Evolutionary conservation across 1,140 invertebrate genomes (phyloP), one percentile per base, ranked within the genome.

Genomic region (Rhysida immarginata): DNA sequence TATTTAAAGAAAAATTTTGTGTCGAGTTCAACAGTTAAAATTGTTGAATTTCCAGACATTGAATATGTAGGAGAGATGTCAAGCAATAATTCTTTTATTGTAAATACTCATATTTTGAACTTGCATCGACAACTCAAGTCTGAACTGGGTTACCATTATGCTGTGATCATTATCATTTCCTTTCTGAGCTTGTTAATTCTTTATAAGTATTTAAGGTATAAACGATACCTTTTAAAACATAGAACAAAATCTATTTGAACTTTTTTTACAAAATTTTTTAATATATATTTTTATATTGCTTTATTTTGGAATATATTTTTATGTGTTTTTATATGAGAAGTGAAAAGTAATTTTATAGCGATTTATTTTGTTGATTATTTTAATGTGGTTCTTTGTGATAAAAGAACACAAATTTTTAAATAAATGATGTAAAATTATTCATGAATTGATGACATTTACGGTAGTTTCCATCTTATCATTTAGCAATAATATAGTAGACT

Each of bases 131-230:
- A 51, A 11, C 23, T 45, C 2, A 41, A 27, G 29, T 51, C 20
- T 11, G 56, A 56, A 13, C 42, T 61, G 23, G 60, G 56, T 35
- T 55, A 61, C 41, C 25, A 35, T 23, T 29, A 60, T 14, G 49
- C 60, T 8, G 26, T 60, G 3, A 49, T 55, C 13, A 21, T 49
- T 16, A n/a, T 50, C 8, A 26, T 55, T 8, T 55, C 54, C 5
- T 45, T 60, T 14, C 49, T 60, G 2, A 51, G 60, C 20, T 45
- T 59, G 45, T 26, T 58, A 14, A 46, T 55, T 13, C 26, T 55
- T 8, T 55, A 50, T 23, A 18, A 26, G 23, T 55, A 55, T 21
- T 20, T 51, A 11, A 24, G 49, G 13, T 27, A 51, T 51, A 51
- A 26, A 51, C 23, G 26, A 25, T 25, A 26, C 26, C 8, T n/a